Base-by-base conservation (phyloP, 2,113 vertebrate species). In the Pomatorhinus ruficollis region DNA sequence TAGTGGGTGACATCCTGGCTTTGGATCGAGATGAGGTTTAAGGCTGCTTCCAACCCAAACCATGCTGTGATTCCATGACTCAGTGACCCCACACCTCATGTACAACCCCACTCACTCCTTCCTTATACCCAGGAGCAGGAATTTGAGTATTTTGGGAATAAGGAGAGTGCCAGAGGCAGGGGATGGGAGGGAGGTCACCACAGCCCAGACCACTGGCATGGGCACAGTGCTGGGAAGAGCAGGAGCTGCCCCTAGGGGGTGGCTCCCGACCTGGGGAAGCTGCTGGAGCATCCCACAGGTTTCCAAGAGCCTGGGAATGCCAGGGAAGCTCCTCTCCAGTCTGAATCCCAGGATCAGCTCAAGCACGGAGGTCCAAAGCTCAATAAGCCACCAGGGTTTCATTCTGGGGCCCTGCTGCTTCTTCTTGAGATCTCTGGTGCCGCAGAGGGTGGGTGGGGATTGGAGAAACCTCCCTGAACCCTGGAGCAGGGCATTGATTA, bases 401-500 rank as follows among this genome's bases (percentile, higher is more conserved):
- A 35, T 9, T 37, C 6, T 39, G 57, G 54, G 86, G 45, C 70
- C 63, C 35, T 64, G 35, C 49, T 83, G 37, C 65, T 72, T 44
- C 75, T 40, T 23, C 71, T 70, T 30, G 75, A 37, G 89, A 50
- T 75, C 39, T 80, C 45, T 8, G 15, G 53, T 83, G 40, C 45
- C 0, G 25, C 82, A 90, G 79, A 72, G 70, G 75, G 42, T 61
- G 82, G 45, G 71, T 92, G 83, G 88, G 83, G 85, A 59, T 6
- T 53, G 79, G 27, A 92, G 72, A 66, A 92, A 70, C 69, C 75
- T 91, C 40, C 59, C 72, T 53, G 82, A 75, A 37, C 69, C 65
- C 69, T 75, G 89, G 78, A 83, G 91, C 83, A 59, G 79, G 42
- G 37, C 31, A 81, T 44, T 77, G 90, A 93, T 95, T 83, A 93